Evolutionary conservation across 2,113 vertebrate genomes (phyloP), one percentile per base, ranked within the genome.

Genomic region (Syngnathoides biaculeatus): DNA sequence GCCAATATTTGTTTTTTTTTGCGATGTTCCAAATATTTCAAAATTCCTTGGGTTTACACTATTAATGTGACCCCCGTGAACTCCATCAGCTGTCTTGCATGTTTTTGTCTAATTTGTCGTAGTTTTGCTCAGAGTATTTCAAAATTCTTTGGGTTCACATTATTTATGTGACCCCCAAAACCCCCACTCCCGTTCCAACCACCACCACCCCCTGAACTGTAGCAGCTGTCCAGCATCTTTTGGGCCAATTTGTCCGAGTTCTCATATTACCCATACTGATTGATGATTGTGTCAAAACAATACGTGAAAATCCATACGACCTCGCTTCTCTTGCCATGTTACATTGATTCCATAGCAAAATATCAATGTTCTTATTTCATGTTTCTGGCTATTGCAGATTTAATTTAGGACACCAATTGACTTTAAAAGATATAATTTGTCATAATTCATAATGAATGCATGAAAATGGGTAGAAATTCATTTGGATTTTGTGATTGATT

Each of bases 281-380:
- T 88, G 80, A 89, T 89, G 75, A 60, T 69, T 22, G 43, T 67
- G 80, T 71, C 84, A 80, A 65, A 73, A 71, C 64, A 76, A 79
- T 81, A 85, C 63, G 59, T 66, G 64, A 79, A 84, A 87, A 88
- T 90, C 84, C 67, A 88, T 87, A 80, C 42, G 10, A 2, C 77
- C 77, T 73, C 40, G 52, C 59, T 75, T 70, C 84, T 74, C 79
- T 84, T 87, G 84, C 77, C 58, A 79, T 75, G 58, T 73, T 58
- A 20, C 71, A 89, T 86, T 76, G 82, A 87, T 87, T 83, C 72
- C 26, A 17, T 68, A 13, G 64, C 83, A 66, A 83, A 85, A 74
- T 80, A 86, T 89, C 79, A 77, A 82, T 83, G 74, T 79, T 62
- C 75, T 82, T 86, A 71, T 77, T 77, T 72, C 69, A 35, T 79